Base-by-base conservation (phyloP, 1,140 invertebrate species). In the Euura lappo region DNA sequence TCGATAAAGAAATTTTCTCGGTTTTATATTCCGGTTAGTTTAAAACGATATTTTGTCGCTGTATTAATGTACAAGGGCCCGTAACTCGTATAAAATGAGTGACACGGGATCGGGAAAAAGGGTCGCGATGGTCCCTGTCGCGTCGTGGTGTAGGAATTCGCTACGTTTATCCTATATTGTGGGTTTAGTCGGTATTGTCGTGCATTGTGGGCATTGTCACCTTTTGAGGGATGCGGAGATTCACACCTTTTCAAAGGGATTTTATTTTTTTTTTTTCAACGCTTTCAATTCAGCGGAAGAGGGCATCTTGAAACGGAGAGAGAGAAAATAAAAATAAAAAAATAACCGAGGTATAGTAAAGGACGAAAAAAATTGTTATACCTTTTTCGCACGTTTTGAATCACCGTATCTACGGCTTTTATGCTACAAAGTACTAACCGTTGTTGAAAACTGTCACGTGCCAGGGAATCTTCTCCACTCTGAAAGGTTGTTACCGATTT, bases 171-270 rank as follows among this genome's bases (percentile, higher is more conserved):
- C 73, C 72, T 77, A 81, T 80, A 85, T 82, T 85, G 84, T 85
- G 84, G 83, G 76, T 84, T 84, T 79, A 80, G 75, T 79, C 28
- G 80, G 78, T 81, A 85, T 80, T 81, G 82, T 84, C 76, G 72
- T 78, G 74, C 75, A 80, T 78, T 78, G 78, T 77, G 76, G 74
- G 78, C 77, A 87, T 86, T 85, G 85, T 86, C 80, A 77, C 73
- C 80, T 82, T 83, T 82, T 83, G 80, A 74, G 81, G 83, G 78
- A 66, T 75, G 70, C 72, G 72, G 81, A 83, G 84, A 85, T 86
- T 85, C 83, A 81, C 83, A 84, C 84, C 84, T 85, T 84, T 85
- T 81, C 83, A 83, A 75, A 76, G 80, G 76, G 80, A 87, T 85
- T 86, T 28, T 28, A 28, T 28, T 28, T 28, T 28, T 28, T 28